Evolutionary conservation across 2,888 invertebrate species (phyloP), one percentile per base, ranked within the genome.

Genomic region (Drosophila acutilabella): DNA sequence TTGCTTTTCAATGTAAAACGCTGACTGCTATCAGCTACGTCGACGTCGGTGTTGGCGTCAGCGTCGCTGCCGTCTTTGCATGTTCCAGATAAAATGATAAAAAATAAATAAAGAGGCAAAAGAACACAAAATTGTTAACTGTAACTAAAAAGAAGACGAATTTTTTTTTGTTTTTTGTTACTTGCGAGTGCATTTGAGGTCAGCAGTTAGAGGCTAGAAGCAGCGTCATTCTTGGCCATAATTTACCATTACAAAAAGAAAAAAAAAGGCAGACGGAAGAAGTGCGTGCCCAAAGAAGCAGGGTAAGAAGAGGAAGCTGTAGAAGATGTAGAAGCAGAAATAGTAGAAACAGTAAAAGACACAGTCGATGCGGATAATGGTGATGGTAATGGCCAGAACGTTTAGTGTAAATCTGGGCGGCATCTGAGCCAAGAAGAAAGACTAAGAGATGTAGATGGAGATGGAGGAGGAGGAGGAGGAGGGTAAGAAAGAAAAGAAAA

Each of bases 1-100:
- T 89, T 90, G 90, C 79, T 89, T 89, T 90, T 84, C 84, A 90
- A 88, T 87, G 84, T 87, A 89, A 81, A 78, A 75, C 53, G 50
- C 60, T 67, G 74, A 45, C 33, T 52, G 74, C 74, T 78, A 80
- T 78, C 80, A 78, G 78, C 45, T 41, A 41, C 66, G 47, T n/a
- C 33, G 20, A 16, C 47, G 64, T 41, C 45, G 20, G 20, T 3
- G 20, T 20, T 38, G 52, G 8, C 41, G 40, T 57, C 52, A 45
- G 4, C 54, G 47, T 18, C 40, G 75, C 65, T 52, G 74, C 71
- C 65, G 80, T 45, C 78, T 74, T 78, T 78, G 78, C 78, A 77
- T 77, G 78, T 80, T 80, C 62, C 68, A 70, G 77, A 80, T 77
- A 77, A 77, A 80, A 73, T 78, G 78, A 78, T 75, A 80, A 80